Base-by-base conservation (phyloP, 2,888 invertebrate genomes). In the Lucinisca nassula region DNA sequence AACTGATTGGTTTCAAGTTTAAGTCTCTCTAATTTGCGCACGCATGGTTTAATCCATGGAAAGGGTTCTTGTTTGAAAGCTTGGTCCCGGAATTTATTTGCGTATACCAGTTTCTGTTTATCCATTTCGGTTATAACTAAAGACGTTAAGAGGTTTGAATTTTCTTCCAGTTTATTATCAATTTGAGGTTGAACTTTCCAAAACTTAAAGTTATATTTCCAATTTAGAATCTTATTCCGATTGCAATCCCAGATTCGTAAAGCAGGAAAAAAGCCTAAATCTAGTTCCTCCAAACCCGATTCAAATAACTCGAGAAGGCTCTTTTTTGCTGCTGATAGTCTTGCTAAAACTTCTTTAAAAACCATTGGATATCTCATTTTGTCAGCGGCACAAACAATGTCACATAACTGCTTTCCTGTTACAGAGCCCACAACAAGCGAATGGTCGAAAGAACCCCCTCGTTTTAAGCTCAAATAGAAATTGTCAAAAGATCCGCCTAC, bases 301-400 rank as follows among this genome's bases (percentile, higher is more conserved):
- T 61, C 61, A 30, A 61, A 27, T n/a, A 30, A n/a, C 21, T 30
- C 30, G 8, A n/a, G 21, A 61, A 61, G 24, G 21, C 21, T 30
- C n/a, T 12, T 30, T n/a, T 61, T 61, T 30, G 24, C 30, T 10
- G 30, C 24, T 12, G 61, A 27, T 30, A 61, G 8, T 30, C 24
- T 61, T 8, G 24, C 21, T 61, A 61, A 30, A 30, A 61, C 61
- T 27, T n/a, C 24, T 30, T 27, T 30, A n/a, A 61, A 61, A n/a
- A 61, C 61, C 61, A 61, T 61, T 12, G 61, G 61, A n/a, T 61
- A 61, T 61, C 30, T 61, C 61, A 30, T 30, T 61, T n/a, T 61
- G 8, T 61, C 30, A 30, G n/a, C 61, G 21, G 24, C 21, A 8
- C 24, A 8, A 10, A 61, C 24, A 61, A 61, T n/a, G 30, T 61